Conservation (phyloP, 2,113 vertebrate species). For the Vanacampus margaritifer region DNA sequence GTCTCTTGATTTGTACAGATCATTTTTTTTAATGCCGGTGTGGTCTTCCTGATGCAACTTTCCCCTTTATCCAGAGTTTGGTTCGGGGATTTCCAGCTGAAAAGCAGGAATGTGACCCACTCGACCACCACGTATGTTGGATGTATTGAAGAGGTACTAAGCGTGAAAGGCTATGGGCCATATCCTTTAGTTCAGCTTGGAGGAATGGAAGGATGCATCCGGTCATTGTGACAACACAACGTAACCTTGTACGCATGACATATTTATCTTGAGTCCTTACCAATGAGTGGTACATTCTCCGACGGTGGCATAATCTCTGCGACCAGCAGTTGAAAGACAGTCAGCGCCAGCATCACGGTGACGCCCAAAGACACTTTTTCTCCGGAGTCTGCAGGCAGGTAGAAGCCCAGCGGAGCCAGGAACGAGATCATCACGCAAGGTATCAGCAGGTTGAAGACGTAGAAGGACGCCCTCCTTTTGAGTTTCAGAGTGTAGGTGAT, state of each 20-base stretch:
- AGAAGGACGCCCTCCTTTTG: slow-evolving; percentile 83
- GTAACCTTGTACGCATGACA: no score
- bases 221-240: not conserved
- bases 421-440: slow-evolving; percentile 90
- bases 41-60: no score
- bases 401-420: slow-evolving; percentile 86
- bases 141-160: no score
- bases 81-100: no score
- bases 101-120: no score
- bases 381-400: slow-evolving; percentile 85
- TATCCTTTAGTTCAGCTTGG: not conserved
- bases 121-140: no score
- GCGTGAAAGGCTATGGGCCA: no score
- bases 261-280: slow-evolving; percentile 50
- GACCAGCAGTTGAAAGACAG: slow-evolving; percentile 88
- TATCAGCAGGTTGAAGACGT: slow-evolving; percentile 88
- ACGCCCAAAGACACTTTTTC: slow-evolving; percentile 91
- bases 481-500: slow-evolving; percentile 85
- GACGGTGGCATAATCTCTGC: slow-evolving; percentile 91
- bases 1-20: no score
- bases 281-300: slow-evolving; percentile 87
- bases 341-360: slow-evolving; percentile 88
- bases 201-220: not conserved
- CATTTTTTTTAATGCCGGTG: no score
- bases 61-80: no score